Evolutionary conservation across 2,797 vertebrate species (phyloP), one percentile per base, ranked within the genome.

Genomic region (Channallabes apus): DNA sequence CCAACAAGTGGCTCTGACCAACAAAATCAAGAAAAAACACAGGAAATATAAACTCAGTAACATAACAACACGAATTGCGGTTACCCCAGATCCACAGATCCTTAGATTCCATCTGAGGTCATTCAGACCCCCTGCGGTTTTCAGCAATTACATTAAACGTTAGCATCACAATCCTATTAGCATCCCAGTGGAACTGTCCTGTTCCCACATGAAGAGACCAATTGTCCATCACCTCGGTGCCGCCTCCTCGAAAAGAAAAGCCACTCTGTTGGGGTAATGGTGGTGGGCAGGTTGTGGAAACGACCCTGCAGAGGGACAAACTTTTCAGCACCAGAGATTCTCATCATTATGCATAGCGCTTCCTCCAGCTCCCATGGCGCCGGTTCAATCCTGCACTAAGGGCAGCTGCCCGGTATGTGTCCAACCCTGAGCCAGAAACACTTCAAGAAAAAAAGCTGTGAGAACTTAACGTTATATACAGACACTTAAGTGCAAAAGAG

Each of bases 231-330:
- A 76, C 59, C 1, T 54, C 38, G 17, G 27, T 65, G 17, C 22
- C 17, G 46, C 69, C 75, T 80, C 59, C 75, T 64, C 35, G 56
- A 69, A 91, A 29, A 72, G 56, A 92, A 93, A 94, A 93, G 90
- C 91, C 89, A 87, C 90, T 80, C 91, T 90, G 92, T 91, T 90
- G 89, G 92, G 89, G 89, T 87, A 54, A 71, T 91, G 75, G 56
- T 72, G 92, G 89, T 87, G 88, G 77, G 87, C 92, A 91, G 83
- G 86, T 86, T 90, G 92, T 90, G 92, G 93, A 93, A 93, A 92
- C 93, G 91, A 88, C 88, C 2, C 82, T 93, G 90, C 91, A 91
- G 92, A 85, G 72, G 18, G 84, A 87, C 91, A 89, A 87, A 82
- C 29, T 80, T 86, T 77, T 24, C 84, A 92, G 90, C 88, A 88